Conservation (phyloP, 2,113 vertebrate species). For the Indicator maculatus region DNA sequence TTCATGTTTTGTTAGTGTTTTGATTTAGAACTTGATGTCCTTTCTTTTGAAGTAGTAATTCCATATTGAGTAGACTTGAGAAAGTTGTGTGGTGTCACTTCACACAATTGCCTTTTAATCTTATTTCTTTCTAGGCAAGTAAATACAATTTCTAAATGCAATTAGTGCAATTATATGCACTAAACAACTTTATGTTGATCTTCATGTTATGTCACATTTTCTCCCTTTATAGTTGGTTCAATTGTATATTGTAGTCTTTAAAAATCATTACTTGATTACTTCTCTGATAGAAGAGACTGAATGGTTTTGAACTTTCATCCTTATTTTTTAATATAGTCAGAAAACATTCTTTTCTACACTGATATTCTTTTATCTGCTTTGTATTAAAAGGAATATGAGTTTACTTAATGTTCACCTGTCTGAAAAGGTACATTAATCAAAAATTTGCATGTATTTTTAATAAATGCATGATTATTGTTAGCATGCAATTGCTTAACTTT, state of each 20-base stretch:
- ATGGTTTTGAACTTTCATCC: conserved; percentile 60
- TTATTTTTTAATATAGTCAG: conserved; percentile 37
- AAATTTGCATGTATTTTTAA: neutral
- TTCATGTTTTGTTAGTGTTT: conserved; percentile 64
- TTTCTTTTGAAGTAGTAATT: conserved; percentile 75
- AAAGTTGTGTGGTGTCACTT: conserved; percentile 70
- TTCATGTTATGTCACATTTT: conserved; percentile 74
- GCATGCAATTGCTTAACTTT: neutral
- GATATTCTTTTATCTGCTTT: conserved; percentile 1
- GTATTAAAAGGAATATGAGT: neutral
- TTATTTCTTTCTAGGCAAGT: conserved; percentile 70
- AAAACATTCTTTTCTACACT: conserved; percentile 35
- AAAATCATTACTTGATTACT: conserved; percentile 71
- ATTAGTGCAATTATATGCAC: conserved; percentile 73
- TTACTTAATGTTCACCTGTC: neutral
- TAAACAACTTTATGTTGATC: conserved; percentile 72
- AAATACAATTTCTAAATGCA: conserved; percentile 77
- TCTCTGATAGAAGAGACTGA: conserved; percentile 55
- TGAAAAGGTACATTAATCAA: neutral
- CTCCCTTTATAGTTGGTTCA: conserved; percentile 54
- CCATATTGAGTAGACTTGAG: conserved; percentile 62
- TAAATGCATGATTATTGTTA: neutral
- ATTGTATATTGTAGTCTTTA: conserved; percentile 68
- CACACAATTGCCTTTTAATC: conserved; percentile 71
- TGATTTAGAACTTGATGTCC: conserved; percentile 70